Evolutionary conservation across 2,113 vertebrate species (phyloP), one percentile per base, ranked within the genome.

Genomic region (Mastomys coucha): DNA sequence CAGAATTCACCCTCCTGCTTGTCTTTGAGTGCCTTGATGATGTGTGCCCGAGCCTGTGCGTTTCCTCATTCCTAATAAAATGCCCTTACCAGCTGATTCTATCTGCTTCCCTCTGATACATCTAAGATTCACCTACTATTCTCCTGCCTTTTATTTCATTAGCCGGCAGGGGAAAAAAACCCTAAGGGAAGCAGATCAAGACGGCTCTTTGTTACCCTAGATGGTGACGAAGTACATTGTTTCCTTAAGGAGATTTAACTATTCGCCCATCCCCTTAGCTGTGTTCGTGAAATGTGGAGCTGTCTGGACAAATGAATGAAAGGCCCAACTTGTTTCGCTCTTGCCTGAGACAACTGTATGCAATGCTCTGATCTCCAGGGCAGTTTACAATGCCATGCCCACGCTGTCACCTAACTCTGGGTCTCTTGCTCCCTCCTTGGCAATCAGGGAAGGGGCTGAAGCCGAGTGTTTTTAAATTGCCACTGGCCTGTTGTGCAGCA

Each of bases 21-120:
- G 7, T 69, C 67, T 69, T 14, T 67, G 67, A 16, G 67, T 69
- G 67, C 24, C 39, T 45, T 75, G 73, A 28, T 28, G 42, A 31
- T 49, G 2, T 51, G 42, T 53, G 49, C 4, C 5, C 17, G 1
- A 1, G 10, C 20, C 28, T 24, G 20, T 39, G 36, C 2, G 1
- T 24, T n/a, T 81, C 51, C 51, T 80, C 51, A n/a, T 22, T n/a
- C 77, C 78, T 56, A 53, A 80, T 53, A 6, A 6, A 81, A 56
- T 56, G 19, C 11, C 78, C 56, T 78, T 53, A 33, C 76, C 76
- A 19, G 4, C 9, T 56, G 78, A n/a, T 17, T 53, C 19, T n/a
- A 19, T 56, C 77, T 49, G 24, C 39, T 76, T 49, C 75, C 75
- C 45, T 51, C 26, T 77, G 45, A 33, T 33, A 17, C 17, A 31